phyloP scores from a whole-genome alignment of 2,888 invertebrate species.

The Brachypalpus laphriformis region DNA sequence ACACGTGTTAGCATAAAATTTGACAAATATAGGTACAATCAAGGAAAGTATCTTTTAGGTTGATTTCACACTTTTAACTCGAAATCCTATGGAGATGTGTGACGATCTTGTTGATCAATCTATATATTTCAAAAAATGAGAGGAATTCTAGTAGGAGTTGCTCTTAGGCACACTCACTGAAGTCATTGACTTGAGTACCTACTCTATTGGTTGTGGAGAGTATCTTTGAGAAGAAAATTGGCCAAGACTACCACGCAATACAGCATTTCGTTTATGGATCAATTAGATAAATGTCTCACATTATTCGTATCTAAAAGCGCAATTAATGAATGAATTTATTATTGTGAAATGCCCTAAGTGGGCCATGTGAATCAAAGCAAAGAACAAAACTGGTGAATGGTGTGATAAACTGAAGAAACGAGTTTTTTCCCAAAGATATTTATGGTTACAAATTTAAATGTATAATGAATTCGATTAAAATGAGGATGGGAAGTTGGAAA shows the following conservation, averaged over 20 bases:
- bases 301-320: constrained; percentile 10
- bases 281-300: not conserved
- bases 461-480: constrained; percentile 19
- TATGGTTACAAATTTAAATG: constrained; percentile 14
- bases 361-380: constrained; percentile 32
- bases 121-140: not conserved
- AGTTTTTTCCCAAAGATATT: constrained; percentile 3
- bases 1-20: constrained; percentile 17
- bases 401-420: not conserved
- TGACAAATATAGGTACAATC: not conserved
- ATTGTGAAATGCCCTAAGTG: constrained; percentile 17
- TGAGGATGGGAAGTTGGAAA: not conserved
- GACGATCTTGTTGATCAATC: too few species aligned
- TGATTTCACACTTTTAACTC: not conserved
- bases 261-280: not conserved
- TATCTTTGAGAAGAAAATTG: not conserved
- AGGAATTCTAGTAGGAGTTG: not conserved
- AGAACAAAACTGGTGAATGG: not conserved
- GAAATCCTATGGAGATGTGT: not conserved
- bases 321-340: constrained; percentile 32
- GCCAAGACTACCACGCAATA: not conserved
- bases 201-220: not conserved
- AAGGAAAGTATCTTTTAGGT: not conserved
- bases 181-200: constrained; percentile 8
- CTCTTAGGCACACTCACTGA: not conserved